Base-by-base conservation (phyloP, 2,888 invertebrate species). In the Chironomus riparius region DNA sequence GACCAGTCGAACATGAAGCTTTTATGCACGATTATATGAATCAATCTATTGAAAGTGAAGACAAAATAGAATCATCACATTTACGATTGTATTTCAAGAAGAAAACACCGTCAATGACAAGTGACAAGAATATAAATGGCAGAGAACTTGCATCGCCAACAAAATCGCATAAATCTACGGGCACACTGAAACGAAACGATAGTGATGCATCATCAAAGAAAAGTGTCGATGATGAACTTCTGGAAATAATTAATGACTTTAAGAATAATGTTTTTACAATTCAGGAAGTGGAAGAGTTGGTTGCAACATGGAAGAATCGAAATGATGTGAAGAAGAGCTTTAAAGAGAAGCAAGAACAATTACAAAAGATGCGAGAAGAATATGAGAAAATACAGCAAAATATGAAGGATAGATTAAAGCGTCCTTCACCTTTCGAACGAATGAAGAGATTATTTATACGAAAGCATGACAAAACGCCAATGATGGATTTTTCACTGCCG, bases 261-360 rank as follows among this genome's bases (percentile, higher is more conserved):
- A 94, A 95, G 82, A 94, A 94, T 80, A 93, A 94, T 81, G 93
- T 94, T 3, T 91, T 93, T 79, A 91, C 92, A 0, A 92, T 95
- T 80, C 87, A 90, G 0, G 93, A 94, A 85, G 92, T 94, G 0
- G 94, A 94, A 82, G 89, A 91, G 79, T 85, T 95, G 72, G 94
- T 95, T 0, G 91, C 92, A 82, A 91, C 92, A 80, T 95, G 95
- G 95, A 90, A 89, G 80, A 93, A 92, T 79, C 87, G 94, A 76
- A 93, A 94, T 80, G 94, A 94, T 82, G 94, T 94, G 0, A 92
- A 93, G 80, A 92, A 92, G 80, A 94, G 93, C 2, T 88, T 93
- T 79, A 91, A 91, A 80, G 94, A 94, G 79, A 94, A 94, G 81
- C 91, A 93, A 81, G 91, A 92, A 75, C 92, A 94, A 80, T 85